Percentiles rank a stretch among this genome's conserved stretches.
phyloP scores from a whole-genome alignment of 2,113 vertebrate species.

The Tachysurus fulvidraco region DNA sequence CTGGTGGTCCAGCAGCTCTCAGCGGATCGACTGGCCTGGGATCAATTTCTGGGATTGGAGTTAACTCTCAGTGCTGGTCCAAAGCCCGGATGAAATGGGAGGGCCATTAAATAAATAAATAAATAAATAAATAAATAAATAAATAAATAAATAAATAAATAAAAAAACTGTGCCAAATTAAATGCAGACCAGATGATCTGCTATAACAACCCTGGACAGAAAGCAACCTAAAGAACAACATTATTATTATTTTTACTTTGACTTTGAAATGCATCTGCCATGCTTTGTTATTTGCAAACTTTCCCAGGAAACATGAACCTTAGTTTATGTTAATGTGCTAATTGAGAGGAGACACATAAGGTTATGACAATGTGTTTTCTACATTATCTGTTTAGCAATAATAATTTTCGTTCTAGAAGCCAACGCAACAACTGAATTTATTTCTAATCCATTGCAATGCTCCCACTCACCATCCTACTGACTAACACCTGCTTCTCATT shows the following conservation, averaged over 20 bases:
- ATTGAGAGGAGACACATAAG: background rate
- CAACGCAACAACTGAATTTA: background rate
- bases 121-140: no score
- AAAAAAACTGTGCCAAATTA: no score
- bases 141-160: no score
- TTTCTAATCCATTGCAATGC: background rate
- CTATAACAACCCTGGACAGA: no score
- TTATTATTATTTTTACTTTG: background rate
- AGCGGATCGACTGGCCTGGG: no score
- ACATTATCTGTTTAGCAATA: background rate
- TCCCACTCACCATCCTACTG: slow-evolving; percentile 19
- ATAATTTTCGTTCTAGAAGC: background rate
- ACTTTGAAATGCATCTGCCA: background rate
- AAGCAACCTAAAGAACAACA: no score
- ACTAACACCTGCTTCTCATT: slow-evolving; percentile 12
- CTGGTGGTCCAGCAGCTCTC: no score
- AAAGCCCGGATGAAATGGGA: no score
- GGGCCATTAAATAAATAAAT: no score
- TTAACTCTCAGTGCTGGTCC: no score
- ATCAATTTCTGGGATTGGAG: no score
- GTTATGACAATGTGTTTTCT: background rate
- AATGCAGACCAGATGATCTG: no score
- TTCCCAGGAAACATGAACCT: background rate
- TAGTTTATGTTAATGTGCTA: background rate
- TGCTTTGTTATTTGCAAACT: background rate